These are phyloP conservation scores for Amphiprion clarkii DNA, from an alignment of 2,797 vertebrate species.

Conservation along the genomic window DNA sequence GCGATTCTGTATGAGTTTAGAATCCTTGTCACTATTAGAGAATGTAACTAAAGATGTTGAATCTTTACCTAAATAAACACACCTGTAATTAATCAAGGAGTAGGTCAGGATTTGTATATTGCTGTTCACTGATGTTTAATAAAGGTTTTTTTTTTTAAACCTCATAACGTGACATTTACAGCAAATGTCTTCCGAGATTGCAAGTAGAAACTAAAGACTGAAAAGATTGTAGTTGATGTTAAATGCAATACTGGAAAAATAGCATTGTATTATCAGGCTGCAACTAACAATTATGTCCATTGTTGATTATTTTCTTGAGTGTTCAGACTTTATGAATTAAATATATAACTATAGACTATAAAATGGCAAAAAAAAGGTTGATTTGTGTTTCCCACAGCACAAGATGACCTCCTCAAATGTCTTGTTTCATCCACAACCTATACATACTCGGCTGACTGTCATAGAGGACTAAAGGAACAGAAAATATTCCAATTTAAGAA, in stretches of 20 bases:
- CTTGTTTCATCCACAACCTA: no score
- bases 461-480: no score
- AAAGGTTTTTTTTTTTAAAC: conserved; percentile 5
- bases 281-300: no score
- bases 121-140: conserved; percentile 25
- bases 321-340: no score
- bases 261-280: not conserved
- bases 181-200: not conserved
- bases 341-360: no score
- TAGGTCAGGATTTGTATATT: not conserved
- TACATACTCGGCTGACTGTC: no score
- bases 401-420: no score
- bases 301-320: no score
- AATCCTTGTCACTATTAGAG: not conserved
- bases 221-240: not conserved
- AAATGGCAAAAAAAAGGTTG: no score
- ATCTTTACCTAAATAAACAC: not conserved
- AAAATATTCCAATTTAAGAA: no score
- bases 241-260: not conserved
- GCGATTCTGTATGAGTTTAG: not conserved
- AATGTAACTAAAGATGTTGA: not conserved
- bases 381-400: no score
- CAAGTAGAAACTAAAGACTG: conserved; percentile 1
- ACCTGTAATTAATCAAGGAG: not conserved
- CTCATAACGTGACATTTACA: conserved; percentile 10